phyloP scores from a whole-genome alignment of 1,140 invertebrate species.

The Brachionus paranguensis region DNA sequence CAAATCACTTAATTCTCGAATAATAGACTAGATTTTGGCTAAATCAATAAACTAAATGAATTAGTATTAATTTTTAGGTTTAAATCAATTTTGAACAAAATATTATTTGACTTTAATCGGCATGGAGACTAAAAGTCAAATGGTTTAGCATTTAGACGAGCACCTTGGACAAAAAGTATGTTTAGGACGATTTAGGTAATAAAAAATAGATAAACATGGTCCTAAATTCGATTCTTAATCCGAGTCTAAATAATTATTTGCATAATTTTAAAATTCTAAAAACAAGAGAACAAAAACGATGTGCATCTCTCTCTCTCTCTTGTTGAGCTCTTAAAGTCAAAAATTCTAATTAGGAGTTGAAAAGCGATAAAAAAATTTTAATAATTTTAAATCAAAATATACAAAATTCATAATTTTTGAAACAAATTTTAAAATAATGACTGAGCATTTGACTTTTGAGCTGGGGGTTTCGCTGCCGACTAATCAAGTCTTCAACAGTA shows the following conservation, averaged over 20 bases:
- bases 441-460: not conserved
- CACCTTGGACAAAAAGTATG: not conserved
- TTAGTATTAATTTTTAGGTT: not conserved
- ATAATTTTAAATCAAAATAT: not conserved
- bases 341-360: not conserved
- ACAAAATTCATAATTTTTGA: slow-evolving; percentile 2
- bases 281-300: not conserved
- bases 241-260: not conserved
- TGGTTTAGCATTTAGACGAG: not conserved
- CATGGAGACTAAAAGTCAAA: not conserved
- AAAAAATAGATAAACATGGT: not conserved
- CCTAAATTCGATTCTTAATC: not conserved
- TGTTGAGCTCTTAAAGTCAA: not conserved
- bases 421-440: slow-evolving; percentile 10
- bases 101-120: not conserved
- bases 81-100: not conserved
- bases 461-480: not conserved
- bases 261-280: not conserved
- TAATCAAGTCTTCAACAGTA: not conserved
- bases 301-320: not conserved
- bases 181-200: not conserved
- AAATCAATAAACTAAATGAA: not conserved
- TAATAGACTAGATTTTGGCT: not conserved
- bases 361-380: not conserved
- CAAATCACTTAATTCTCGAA: not conserved